These are phyloP conservation scores for Andrena bicolor DNA, from an alignment of 2,888 invertebrate species.

Conservation along the genomic window DNA sequence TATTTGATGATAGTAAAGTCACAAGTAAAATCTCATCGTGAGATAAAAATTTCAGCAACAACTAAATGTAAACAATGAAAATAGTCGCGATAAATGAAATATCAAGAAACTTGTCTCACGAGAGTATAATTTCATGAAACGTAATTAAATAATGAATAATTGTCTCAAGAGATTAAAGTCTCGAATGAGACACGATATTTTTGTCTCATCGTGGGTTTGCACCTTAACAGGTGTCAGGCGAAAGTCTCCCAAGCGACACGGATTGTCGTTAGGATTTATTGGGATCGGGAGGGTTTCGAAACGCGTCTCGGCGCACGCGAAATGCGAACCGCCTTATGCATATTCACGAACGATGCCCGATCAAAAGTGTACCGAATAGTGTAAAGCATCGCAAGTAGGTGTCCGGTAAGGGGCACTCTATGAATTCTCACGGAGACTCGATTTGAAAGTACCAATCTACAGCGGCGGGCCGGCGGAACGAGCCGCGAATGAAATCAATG, in stretches of 20 bases:
- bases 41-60: no score
- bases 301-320: constrained; percentile 65
- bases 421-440: constrained; percentile 69
- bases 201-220: no score
- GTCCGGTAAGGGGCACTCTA: constrained; percentile 61
- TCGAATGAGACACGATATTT: no score
- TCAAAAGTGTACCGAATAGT: constrained; percentile 34
- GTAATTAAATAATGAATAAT: no score
- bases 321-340: constrained; percentile 52
- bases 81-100: no score
- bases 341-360: constrained; percentile 59
- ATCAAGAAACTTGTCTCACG: no score
- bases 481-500: constrained; percentile 65
- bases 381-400: constrained; percentile 47
- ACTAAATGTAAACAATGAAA: no score
- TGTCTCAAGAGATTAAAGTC: no score
- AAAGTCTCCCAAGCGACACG: neutral
- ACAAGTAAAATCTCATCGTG: no score
- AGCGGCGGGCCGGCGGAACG: constrained; percentile 37
- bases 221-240: no score
- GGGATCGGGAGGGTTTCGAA: constrained; percentile 50
- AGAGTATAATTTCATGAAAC: no score
- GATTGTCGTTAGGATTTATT: neutral
- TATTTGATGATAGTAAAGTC: no score
- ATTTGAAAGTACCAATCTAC: constrained; percentile 70